phyloP scores from a whole-genome alignment of 2,888 invertebrate species.

The Hesperia comma region DNA sequence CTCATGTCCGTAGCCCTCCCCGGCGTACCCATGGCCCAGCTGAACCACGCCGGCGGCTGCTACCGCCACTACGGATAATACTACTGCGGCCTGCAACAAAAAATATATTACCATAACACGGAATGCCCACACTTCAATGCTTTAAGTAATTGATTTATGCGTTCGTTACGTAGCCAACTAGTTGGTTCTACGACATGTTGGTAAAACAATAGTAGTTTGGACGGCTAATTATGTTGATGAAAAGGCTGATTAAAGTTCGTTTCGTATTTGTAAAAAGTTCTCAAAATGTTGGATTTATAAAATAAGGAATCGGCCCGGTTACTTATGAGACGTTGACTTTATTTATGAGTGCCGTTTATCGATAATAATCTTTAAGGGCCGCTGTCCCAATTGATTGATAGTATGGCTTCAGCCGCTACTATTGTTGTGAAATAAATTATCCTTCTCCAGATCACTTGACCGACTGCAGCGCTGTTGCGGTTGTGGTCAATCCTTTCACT shows the following conservation, averaged over 20 bases:
- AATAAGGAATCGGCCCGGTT: too few relatives aligned
- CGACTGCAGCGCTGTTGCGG: slow-evolving; percentile 24
- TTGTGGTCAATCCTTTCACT: slow-evolving; percentile 65
- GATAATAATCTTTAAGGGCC: background rate
- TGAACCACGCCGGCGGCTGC: slow-evolving; percentile 73
- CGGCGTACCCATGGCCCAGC: slow-evolving; percentile 61
- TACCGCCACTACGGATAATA: slow-evolving; percentile 72
- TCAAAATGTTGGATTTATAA: too few relatives aligned
- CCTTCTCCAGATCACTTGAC: slow-evolving; percentile 42
- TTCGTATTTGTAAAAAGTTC: too few relatives aligned
- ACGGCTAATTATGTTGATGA: too few relatives aligned
- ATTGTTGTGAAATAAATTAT: slow-evolving; percentile 23
- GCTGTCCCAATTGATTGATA: slow-evolving; percentile 15
- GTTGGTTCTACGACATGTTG: too few relatives aligned
- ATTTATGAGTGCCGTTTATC: too few relatives aligned
- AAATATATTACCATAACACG: background rate
- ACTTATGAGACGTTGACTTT: too few relatives aligned
- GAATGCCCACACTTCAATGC: too few relatives aligned
- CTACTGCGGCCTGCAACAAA: slow-evolving; percentile 64
- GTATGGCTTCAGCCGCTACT: background rate
- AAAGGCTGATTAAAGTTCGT: too few relatives aligned
- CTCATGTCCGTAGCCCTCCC: slow-evolving; percentile 71
- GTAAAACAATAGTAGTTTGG: too few relatives aligned
- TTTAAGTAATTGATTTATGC: too few relatives aligned
- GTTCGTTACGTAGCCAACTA: too few relatives aligned